Percentiles rank a stretch among this genome's conserved stretches.
phyloP scores from a whole-genome alignment of 2,888 invertebrate species.

The Orthonevra nobilis region DNA sequence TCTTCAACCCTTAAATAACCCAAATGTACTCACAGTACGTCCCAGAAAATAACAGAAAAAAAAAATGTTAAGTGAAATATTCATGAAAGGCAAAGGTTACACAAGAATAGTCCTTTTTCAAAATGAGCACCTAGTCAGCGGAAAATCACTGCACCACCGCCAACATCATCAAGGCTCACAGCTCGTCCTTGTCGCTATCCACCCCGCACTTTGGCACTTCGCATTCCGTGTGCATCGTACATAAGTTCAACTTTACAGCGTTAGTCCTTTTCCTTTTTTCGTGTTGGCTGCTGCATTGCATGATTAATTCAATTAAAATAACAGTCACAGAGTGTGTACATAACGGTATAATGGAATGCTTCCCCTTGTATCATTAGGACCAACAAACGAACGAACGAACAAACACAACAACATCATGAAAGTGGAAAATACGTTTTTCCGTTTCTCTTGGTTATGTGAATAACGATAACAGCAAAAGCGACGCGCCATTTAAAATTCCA shows the following conservation, averaged over 20 bases:
- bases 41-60: no score
- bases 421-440: constrained; percentile 48
- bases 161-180: neutral
- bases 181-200: neutral
- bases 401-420: neutral
- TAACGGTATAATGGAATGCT: constrained; percentile 44
- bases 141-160: constrained; percentile 47
- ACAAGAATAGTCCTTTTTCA: constrained; percentile 36
- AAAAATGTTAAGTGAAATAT: no score
- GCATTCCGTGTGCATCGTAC: constrained; percentile 43
- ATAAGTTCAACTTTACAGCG: constrained; percentile 49
- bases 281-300: constrained; percentile 53
- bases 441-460: constrained; percentile 42
- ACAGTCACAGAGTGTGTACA: constrained; percentile 58
- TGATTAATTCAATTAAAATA: constrained; percentile 70
- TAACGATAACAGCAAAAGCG: constrained; percentile 44
- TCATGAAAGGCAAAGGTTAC: constrained; percentile 59
- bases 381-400: neutral
- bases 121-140: constrained; percentile 67
- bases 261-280: neutral
- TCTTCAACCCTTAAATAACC: neutral
- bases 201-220: constrained; percentile 36
- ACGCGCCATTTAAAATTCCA: no score
- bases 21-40: neutral
- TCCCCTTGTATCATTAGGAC: constrained; percentile 34